Evolutionary conservation across 35 echinoderm and acorn worm species (phyloP).

Genomic region (Hemicentrotus pulcherrimus): DNA sequence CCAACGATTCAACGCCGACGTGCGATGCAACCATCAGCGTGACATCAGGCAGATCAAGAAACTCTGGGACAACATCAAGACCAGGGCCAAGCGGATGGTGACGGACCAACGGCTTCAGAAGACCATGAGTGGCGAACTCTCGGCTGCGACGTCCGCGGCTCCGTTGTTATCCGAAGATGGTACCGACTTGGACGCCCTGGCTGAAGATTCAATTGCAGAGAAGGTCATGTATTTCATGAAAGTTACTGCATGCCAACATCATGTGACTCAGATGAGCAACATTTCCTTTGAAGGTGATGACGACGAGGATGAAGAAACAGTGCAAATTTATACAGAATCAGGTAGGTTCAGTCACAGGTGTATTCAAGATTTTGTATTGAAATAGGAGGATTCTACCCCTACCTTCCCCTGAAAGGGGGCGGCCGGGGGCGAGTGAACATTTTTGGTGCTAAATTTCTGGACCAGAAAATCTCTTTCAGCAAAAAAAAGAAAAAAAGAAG

Average conservation of each 20-base stretch:
- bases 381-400: no score
- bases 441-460: no score
- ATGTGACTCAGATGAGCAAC: background rate
- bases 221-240: slow-evolving; percentile 36
- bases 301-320: background rate
- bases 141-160: background rate
- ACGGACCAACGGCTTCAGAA: slow-evolving; percentile 15
- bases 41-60: slow-evolving; percentile 19
- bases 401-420: no score
- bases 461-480: no score
- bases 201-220: slow-evolving; percentile 36
- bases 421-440: no score
- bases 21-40: background rate
- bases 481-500: no score
- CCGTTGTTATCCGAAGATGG: background rate
- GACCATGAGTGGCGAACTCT: background rate
- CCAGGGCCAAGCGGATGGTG: slow-evolving; percentile 34
- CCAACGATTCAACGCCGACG: background rate
- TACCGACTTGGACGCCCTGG: background rate
- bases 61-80: slow-evolving; percentile 51
- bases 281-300: background rate
- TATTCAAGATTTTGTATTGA: background rate
- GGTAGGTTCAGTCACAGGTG: background rate
- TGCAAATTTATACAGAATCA: background rate
- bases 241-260: background rate